These are phyloP conservation scores for Hemicrepidius hirtus DNA, from an alignment of 2,888 invertebrate genomes.

Conservation along the genomic window DNA sequence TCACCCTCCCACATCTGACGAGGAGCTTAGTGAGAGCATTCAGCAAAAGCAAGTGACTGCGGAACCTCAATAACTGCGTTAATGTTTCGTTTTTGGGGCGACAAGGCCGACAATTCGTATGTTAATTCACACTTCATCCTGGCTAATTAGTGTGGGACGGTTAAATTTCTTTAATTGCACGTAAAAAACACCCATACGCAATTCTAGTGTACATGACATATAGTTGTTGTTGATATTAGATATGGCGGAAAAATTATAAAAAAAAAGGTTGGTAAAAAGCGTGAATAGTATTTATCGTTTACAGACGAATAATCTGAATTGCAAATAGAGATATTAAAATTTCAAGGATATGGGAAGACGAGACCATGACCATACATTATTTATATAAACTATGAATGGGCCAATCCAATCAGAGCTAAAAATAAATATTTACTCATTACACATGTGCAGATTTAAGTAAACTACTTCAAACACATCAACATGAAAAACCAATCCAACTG, in stretches of 20 bases:
- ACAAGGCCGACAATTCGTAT: slow-evolving; percentile 42
- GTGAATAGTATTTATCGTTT: slow-evolving; percentile 47
- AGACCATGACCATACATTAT: slow-evolving; percentile 68
- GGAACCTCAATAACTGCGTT: slow-evolving; percentile 30
- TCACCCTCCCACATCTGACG: slow-evolving; percentile 48
- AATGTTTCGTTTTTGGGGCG: slow-evolving; percentile 38
- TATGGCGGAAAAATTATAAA: slow-evolving; percentile 26
- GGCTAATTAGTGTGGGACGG: slow-evolving; percentile 36
- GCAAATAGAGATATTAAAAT: slow-evolving; percentile 66
- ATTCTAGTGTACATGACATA: not conserved
- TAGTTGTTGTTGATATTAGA: slow-evolving; percentile 8
- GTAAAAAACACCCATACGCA: slow-evolving; percentile 27
- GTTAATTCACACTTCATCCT: slow-evolving; percentile 40
- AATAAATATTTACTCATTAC: slow-evolving; percentile 61
- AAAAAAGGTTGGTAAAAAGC: slow-evolving; percentile 12
- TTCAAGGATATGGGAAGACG: slow-evolving; percentile 67
- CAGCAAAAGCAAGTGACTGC: slow-evolving; percentile 39
- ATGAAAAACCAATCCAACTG: slow-evolving; percentile 8
- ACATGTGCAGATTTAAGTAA: slow-evolving; percentile 28
- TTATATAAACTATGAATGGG: slow-evolving; percentile 61
- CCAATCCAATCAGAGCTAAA: slow-evolving; percentile 62
- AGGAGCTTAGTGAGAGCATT: slow-evolving; percentile 39
- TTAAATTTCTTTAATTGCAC: slow-evolving; percentile 31
- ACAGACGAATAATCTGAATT: slow-evolving; percentile 62
- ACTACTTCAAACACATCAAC: slow-evolving; percentile 21